Conservation (phyloP, 1,140 invertebrate species). For the Coptotermes formosanus region DNA sequence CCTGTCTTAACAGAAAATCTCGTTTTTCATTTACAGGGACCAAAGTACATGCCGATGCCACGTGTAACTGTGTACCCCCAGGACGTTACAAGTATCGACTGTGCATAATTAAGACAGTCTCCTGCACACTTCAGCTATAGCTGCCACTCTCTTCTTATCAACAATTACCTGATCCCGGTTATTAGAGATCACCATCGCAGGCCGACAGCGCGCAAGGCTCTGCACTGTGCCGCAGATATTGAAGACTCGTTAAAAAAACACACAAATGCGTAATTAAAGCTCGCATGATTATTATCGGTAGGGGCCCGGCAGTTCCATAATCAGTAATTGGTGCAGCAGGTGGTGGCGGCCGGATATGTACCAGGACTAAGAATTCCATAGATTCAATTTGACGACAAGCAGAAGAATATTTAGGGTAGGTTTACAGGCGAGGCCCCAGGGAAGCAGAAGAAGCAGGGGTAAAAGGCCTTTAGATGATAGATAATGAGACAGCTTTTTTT, state of each 20-base stretch:
- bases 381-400: slow-evolving; percentile 3
- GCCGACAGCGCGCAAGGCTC: background rate
- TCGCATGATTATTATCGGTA: background rate
- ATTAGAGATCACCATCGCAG: too few species aligned
- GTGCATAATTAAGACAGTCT: too few species aligned
- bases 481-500: background rate
- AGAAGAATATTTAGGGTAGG: background rate
- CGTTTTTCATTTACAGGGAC: too few species aligned
- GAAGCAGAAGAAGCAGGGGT: background rate
- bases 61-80: too few species aligned
- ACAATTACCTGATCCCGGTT: too few species aligned
- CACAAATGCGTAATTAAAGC: background rate
- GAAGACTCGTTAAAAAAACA: background rate
- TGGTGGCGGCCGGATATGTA: background rate
- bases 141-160: too few species aligned
- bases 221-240: background rate
- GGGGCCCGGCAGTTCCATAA: too few species aligned
- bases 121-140: too few species aligned
- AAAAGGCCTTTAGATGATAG: background rate
- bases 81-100: too few species aligned
- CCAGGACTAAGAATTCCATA: background rate
- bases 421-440: background rate
- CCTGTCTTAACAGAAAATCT: too few species aligned
- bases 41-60: too few species aligned
- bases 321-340: background rate